Conservation (phyloP, 2,888 invertebrate genomes). For the Eilema griseolum region DNA sequence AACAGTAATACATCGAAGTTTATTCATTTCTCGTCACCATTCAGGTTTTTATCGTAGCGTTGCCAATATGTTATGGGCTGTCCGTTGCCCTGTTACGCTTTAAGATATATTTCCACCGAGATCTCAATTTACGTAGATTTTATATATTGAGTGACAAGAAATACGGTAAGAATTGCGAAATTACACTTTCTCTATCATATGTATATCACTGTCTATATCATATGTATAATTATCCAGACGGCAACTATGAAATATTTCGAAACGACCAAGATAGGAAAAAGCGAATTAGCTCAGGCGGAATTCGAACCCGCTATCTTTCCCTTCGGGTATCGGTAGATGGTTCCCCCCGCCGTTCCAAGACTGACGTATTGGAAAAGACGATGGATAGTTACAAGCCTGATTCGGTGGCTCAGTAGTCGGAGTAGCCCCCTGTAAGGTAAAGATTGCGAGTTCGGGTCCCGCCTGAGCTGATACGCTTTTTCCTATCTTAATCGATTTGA, state of each 20-base stretch:
- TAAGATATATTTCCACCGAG: conserved; percentile 4
- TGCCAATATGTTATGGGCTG: not conserved
- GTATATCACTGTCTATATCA: not conserved
- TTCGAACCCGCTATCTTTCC: too few species aligned
- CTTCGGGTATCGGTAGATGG: too few species aligned
- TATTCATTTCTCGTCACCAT: not conserved
- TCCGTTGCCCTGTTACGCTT: not conserved
- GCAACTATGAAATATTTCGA: not conserved
- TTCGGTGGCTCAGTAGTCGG: too few species aligned
- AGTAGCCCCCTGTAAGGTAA: too few species aligned
- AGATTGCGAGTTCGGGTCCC: too few species aligned
- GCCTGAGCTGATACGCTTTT: too few species aligned
- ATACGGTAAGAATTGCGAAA: not conserved
- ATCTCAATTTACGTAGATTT: conserved; percentile 3
- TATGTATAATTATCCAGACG: not conserved
- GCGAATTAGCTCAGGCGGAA: too few species aligned
- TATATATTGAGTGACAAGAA: not conserved
- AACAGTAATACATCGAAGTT: not conserved
- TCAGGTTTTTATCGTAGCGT: not conserved
- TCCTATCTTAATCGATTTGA: too few species aligned
- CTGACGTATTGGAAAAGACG: too few species aligned
- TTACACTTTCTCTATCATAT: not conserved
- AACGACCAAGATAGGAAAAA: too few species aligned
- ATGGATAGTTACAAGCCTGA: too few species aligned
- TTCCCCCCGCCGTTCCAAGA: too few species aligned